Evolutionary conservation across 2,888 invertebrate genomes (phyloP).

Genomic region (Eupithecia subumbrata): DNA sequence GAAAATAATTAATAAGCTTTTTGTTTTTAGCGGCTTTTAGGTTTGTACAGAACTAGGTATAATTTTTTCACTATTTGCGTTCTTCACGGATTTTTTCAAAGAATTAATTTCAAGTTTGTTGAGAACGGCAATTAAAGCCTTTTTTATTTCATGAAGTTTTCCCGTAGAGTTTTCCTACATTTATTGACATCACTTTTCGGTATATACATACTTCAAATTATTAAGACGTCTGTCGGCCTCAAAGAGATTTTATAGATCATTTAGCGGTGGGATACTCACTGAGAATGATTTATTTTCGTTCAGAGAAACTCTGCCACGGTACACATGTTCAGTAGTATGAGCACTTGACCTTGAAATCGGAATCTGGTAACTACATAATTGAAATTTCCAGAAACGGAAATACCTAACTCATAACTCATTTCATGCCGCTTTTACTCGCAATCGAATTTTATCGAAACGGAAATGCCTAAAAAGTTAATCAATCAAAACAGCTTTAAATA

Average conservation of each 20-base stretch:
- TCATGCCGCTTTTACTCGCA: not conserved
- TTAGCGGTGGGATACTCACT: constrained; percentile 58
- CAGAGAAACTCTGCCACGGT: constrained; percentile 21
- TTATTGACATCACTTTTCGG: no score
- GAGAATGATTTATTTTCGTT: constrained; percentile 61
- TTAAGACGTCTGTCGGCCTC: constrained; percentile 63
- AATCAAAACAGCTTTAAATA: no score
- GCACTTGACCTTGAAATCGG: not conserved
- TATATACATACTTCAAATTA: constrained; percentile 49
- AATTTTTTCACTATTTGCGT: not conserved
- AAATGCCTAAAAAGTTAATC: no score
- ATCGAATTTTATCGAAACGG: not conserved
- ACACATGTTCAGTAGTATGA: constrained; percentile 17
- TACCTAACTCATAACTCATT: not conserved
- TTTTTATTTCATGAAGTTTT: not conserved
- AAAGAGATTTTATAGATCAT: constrained; percentile 67
- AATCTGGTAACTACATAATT: not conserved
- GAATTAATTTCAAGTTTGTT: not conserved
- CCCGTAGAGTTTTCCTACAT: not conserved
- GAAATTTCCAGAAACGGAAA: constrained; percentile 1
- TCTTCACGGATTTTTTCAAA: not conserved
- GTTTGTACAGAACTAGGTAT: no score
- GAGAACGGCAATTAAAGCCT: no score
- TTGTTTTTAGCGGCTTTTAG: no score
- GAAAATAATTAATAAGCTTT: no score